These are phyloP conservation scores for Pristionchus maxplancki DNA, from an alignment of 2,888 invertebrate species.

Conservation along the genomic window DNA sequence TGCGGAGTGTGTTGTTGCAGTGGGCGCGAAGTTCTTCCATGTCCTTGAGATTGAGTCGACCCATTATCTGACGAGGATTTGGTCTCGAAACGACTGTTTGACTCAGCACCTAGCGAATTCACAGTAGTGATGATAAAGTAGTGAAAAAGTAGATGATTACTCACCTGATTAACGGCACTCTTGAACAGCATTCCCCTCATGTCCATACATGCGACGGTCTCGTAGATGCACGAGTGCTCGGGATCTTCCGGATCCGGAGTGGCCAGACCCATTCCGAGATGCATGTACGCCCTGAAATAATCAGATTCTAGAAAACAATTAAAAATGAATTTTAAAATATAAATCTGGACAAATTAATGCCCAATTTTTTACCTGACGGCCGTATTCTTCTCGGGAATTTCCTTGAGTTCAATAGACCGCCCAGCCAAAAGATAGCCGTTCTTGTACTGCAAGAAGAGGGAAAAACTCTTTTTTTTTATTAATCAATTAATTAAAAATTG, in stretches of 20 bases:
- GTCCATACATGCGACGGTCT: neutral
- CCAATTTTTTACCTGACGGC: neutral
- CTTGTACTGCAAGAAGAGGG: neutral
- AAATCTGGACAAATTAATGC: neutral
- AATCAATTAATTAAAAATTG: neutral
- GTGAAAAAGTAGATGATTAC: too few relatives aligned
- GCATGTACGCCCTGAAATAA: neutral
- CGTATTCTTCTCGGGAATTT: neutral
- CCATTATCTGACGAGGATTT: neutral
- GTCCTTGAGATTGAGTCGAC: neutral
- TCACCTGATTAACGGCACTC: neutral
- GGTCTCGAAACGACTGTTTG: neutral
- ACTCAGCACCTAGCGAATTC: neutral
- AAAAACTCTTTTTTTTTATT: neutral
- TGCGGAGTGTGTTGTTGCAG: neutral
- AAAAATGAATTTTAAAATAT: neutral
- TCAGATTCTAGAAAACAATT: neutral
- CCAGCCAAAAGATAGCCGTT: neutral
- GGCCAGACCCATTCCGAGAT: neutral
- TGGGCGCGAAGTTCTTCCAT: neutral
- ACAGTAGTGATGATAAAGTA: too few relatives aligned
- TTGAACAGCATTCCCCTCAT: neutral
- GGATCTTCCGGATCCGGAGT: neutral
- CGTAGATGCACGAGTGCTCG: neutral
- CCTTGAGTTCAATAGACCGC: neutral